These are phyloP conservation scores for Propsilocerus akamusi DNA, from an alignment of 1,140 invertebrate species.

Conservation along the genomic window DNA sequence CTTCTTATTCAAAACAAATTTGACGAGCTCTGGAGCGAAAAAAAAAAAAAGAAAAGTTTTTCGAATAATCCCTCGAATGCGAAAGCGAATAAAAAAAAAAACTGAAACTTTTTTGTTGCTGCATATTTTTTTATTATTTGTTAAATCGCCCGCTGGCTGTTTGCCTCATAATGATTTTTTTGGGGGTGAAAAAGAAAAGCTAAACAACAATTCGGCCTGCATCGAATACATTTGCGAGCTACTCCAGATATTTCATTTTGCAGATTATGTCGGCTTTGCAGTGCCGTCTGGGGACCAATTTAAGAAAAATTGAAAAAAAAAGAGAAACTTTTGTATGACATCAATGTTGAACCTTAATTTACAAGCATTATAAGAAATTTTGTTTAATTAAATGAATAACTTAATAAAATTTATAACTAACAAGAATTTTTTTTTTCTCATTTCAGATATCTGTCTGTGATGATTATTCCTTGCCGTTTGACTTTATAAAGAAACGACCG, in stretches of 20 bases:
- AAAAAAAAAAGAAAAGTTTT: too few species aligned
- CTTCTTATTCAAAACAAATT: too few species aligned
- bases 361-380: too few species aligned
- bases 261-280: neutral
- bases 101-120: too few species aligned
- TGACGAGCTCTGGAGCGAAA: too few species aligned
- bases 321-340: neutral
- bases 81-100: too few species aligned
- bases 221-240: neutral
- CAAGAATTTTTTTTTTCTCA: constrained; percentile 9
- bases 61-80: constrained; percentile 1
- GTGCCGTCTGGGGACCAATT: neutral
- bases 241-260: neutral
- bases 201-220: neutral
- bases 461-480: constrained; percentile 59
- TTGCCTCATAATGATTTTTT: too few species aligned
- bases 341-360: too few species aligned
- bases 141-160: too few species aligned
- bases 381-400: constrained; percentile 8
- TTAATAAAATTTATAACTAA: constrained; percentile 8
- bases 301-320: neutral
- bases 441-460: constrained; percentile 58
- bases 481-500: constrained; percentile 48
- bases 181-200: too few species aligned
- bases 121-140: too few species aligned